phyloP scores from a whole-genome alignment of 35 echinoderm and acorn worm species.

The Ptychodera flava region DNA sequence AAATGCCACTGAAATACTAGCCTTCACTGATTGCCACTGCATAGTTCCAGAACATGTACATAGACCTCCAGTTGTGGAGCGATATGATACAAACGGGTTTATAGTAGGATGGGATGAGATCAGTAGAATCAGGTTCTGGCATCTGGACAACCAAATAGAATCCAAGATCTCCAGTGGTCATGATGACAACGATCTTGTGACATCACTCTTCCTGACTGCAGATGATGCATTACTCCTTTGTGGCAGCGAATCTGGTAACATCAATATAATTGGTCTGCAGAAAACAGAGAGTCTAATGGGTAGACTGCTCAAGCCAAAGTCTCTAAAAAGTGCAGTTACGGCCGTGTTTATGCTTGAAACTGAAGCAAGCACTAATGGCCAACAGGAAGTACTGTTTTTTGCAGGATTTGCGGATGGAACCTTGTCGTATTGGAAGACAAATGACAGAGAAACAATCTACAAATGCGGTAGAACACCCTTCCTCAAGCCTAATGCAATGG shows the following conservation, averaged over 20 bases:
- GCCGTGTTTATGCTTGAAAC: background rate
- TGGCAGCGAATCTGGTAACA: background rate
- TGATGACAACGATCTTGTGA: background rate
- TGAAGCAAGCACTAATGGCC: background rate
- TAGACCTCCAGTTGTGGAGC: background rate
- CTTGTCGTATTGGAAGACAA: background rate
- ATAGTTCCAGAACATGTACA: background rate
- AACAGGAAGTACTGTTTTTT: background rate
- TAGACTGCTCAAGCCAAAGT: background rate
- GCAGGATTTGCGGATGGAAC: background rate
- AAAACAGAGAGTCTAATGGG: background rate
- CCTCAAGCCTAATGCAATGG: background rate
- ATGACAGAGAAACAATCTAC: background rate
- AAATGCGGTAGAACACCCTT: background rate
- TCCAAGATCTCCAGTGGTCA: background rate
- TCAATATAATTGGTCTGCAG: background rate
- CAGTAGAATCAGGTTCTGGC: background rate
- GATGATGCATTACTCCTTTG: background rate
- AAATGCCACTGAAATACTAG: background rate
- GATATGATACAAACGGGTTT: background rate
- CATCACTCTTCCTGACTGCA: background rate
- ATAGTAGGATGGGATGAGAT: background rate
- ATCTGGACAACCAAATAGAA: background rate
- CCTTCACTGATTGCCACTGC: background rate
- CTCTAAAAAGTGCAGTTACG: background rate